Base-by-base conservation (phyloP, 2,888 invertebrate species). In the Muschampia plurimacula region DNA sequence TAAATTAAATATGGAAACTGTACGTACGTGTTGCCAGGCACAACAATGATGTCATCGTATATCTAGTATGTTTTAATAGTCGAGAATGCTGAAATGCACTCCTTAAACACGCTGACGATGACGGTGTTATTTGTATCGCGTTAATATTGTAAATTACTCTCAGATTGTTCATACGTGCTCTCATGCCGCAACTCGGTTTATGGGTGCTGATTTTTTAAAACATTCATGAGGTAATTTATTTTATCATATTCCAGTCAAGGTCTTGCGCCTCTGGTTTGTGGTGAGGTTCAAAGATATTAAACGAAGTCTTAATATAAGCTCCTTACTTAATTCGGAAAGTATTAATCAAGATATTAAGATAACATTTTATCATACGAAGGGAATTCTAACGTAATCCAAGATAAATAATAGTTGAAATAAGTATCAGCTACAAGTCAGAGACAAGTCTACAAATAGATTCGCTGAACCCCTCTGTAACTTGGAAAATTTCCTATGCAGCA, bases 11-110 rank as follows among this genome's bases (percentile, higher is more conserved):
- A 63, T 52, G 60, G 36, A 9, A 32, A 12, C 62, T 44, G 60
- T 68, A 68, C 57, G 68, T 60, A 68, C 68, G 67, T 67, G 67
- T 59, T 41, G 22, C 52, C 52, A 69, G 13, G 39, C 52, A 68
- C 57, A 59, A 64, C 65, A 59, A 72, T 81, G 81, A 80, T 77
- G 76, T 81, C 79, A 81, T 73, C 72, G 36, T 76, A 73, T 78
- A 78, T 77, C 77, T 76, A 71, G 63, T 69, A 69, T 76, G 76
- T 77, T 77, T 76, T 57, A 57, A 55, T 22, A 70, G 74, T 77
- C 44, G 72, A 75, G 77, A 76, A 78, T 62, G 75, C 77, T 36
- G 74, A 75, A 77, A 75, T 78, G 77, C 78, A 78, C 75, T 74
- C 57, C 69, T 71, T 76, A 80, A 78, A 80, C 78, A 79, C 67